Conservation (phyloP, 2,888 invertebrate species). For the Megaustenia siamemsis region DNA sequence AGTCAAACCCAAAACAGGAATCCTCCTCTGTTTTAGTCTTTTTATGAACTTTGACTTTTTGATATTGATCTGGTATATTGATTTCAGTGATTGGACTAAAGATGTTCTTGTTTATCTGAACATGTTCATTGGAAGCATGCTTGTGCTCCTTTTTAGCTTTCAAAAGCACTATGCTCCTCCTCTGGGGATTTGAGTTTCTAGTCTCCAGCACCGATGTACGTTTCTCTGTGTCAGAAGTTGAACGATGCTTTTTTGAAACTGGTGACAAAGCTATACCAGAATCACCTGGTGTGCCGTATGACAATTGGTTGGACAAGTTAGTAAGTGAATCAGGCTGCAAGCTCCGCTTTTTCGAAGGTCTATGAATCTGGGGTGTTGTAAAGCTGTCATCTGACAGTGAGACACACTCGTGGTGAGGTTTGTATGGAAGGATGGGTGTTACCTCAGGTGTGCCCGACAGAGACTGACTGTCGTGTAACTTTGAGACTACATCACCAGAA, state of each 20-base stretch:
- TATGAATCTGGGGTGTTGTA: conserved; percentile 28
- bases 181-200: neutral
- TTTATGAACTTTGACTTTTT: neutral
- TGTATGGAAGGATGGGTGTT: conserved; percentile 43
- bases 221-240: neutral
- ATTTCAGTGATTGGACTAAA: conserved; percentile 25
- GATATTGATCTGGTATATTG: neutral
- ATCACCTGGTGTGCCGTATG: conserved; percentile 36
- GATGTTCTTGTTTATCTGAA: conserved; percentile 33
- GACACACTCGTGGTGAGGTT: conserved; percentile 20
- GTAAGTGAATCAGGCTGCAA: neutral
- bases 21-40: neutral
- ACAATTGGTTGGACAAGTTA: neutral
- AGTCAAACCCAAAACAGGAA: conserved; percentile 49
- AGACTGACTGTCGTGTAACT: neutral
- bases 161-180: neutral
- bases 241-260: conserved; percentile 1
- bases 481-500: neutral
- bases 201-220: neutral
- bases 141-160: conserved; percentile 8
- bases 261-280: conserved; percentile 47
- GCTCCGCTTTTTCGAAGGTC: conserved; percentile 31
- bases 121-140: neutral
- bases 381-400: conserved; percentile 30
- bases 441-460: conserved; percentile 44